phyloP scores from a whole-genome alignment of 2,797 vertebrate genomes.

The Karalla daura region DNA sequence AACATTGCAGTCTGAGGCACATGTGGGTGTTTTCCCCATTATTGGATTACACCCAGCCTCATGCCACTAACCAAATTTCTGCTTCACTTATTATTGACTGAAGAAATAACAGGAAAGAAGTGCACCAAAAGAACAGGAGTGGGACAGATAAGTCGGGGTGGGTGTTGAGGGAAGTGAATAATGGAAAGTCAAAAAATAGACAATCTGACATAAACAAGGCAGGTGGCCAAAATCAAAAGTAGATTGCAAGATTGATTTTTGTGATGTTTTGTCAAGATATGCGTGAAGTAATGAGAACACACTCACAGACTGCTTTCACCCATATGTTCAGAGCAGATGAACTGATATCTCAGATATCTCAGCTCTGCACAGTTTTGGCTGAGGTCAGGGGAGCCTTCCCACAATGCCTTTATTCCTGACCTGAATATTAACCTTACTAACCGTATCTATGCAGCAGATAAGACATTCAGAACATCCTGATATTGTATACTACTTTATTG shows the following conservation, averaged over 20 bases:
- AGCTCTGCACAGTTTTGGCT: not conserved
- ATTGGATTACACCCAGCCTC: constrained; percentile 70
- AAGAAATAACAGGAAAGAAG: constrained; percentile 48
- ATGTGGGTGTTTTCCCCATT: constrained; percentile 61
- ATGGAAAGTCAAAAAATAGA: constrained; percentile 44
- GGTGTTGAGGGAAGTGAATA: constrained; percentile 35
- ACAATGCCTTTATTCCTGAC: not conserved
- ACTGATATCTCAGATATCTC: constrained; percentile 9
- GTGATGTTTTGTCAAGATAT: constrained; percentile 14
- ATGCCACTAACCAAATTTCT: constrained; percentile 73
- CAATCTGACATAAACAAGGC: constrained; percentile 31
- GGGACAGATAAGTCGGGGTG: constrained; percentile 32
- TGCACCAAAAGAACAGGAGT: constrained; percentile 37
- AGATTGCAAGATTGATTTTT: constrained; percentile 39
- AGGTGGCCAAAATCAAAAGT: constrained; percentile 33
- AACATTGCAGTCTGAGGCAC: constrained; percentile 45
- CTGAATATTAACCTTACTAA: too few species aligned
- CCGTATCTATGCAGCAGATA: not conserved
- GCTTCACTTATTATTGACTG: constrained; percentile 66
- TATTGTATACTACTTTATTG: not conserved
- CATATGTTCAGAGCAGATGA: constrained; percentile 19
- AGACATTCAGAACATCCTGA: not conserved
- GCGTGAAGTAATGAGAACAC: constrained; percentile 23
- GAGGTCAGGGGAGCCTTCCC: not conserved
- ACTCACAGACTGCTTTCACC: not conserved